phyloP scores from a whole-genome alignment of 2,888 invertebrate species.

The Caenorhabditis sp. region DNA sequence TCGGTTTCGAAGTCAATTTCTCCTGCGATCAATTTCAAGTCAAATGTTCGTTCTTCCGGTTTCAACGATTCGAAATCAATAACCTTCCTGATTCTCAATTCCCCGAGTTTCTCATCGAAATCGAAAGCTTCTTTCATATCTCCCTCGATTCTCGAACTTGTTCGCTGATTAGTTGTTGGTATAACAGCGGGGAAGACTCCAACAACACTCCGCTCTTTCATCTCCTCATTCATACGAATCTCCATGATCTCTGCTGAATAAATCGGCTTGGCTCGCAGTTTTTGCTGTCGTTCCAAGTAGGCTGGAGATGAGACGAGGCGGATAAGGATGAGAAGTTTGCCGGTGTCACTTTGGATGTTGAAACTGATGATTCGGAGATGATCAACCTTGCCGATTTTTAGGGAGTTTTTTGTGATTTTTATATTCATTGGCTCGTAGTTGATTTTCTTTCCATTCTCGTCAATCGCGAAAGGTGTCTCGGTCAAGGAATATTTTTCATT shows the following conservation, averaged over 20 bases:
- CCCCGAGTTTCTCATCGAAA: constrained; percentile 32
- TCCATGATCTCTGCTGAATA: constrained; percentile 20
- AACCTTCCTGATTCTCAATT: constrained; percentile 27
- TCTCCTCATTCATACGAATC: constrained; percentile 42
- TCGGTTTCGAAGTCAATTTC: constrained; percentile 37
- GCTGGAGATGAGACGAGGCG: constrained; percentile 29
- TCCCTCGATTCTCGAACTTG: background rate
- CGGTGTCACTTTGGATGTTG: constrained; percentile 13
- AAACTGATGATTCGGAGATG: constrained; percentile 39
- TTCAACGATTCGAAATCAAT: constrained; percentile 50
- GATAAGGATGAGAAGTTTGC: constrained; percentile 4
- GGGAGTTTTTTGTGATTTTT: background rate
- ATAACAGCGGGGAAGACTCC: constrained; percentile 51
- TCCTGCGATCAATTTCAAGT: constrained; percentile 42
- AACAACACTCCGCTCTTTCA: constrained; percentile 45
- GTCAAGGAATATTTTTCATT: background rate
- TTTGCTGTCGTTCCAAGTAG: constrained; percentile 15
- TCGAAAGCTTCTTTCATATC: constrained; percentile 19
- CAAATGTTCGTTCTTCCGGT: constrained; percentile 21
- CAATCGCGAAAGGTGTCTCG: constrained; percentile 23
- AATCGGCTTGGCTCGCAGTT: constrained; percentile 13
- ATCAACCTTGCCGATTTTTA: constrained; percentile 23
- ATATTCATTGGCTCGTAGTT: constrained; percentile 4
- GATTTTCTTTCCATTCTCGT: constrained; percentile 40
- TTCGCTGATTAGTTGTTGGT: constrained; percentile 7